Evolutionary conservation across 2,888 invertebrate genomes (phyloP), one percentile per base, ranked within the genome.

Genomic region (Helleia helle): DNA sequence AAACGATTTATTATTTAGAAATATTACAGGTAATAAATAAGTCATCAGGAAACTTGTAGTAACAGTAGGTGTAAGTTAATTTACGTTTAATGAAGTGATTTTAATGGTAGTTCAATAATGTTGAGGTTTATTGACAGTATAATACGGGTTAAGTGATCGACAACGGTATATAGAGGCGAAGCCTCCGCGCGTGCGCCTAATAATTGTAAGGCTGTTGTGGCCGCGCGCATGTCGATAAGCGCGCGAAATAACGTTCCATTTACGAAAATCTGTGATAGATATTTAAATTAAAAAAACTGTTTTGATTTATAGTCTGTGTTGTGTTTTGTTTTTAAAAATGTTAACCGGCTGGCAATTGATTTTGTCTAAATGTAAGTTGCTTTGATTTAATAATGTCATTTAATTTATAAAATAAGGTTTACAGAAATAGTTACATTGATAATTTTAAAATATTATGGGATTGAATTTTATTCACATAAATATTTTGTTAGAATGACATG

Each of bases 271-370:
- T 29, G 15, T 36, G 25, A 40, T 7, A 14, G 12, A 24, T 22
- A 36, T 9, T 27, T 8, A 3, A 18, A 25, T 22, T 4, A 22
- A 40, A 8, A 31, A 9, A 12, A 14, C 37, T 22, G n/a, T 7
- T 15, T 44, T 34, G 38, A 12, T 18, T 36, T 40, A 25, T 41
- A 36, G 30, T 12, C 13, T 34, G 40, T 25, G 40, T 29, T 29
- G 26, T 31, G 15, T 26, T 17, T 18, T 30, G 40, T 11, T 40
- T 24, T 34, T 41, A 27, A 73, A 63, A 49, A 84, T 84, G 83
- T 71, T 84, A 63, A 65, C 62, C 46, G 83, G 83, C 22, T 83
- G 83, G 83, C 74, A 73, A 59, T 62, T 81, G 37, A 50, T 80
- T 52, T 61, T 81, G 42, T 84, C 83, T 2, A 81, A 80, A 55